Conservation (phyloP, 2,113 vertebrate genomes). For the Misgurnus mizolepis region DNA sequence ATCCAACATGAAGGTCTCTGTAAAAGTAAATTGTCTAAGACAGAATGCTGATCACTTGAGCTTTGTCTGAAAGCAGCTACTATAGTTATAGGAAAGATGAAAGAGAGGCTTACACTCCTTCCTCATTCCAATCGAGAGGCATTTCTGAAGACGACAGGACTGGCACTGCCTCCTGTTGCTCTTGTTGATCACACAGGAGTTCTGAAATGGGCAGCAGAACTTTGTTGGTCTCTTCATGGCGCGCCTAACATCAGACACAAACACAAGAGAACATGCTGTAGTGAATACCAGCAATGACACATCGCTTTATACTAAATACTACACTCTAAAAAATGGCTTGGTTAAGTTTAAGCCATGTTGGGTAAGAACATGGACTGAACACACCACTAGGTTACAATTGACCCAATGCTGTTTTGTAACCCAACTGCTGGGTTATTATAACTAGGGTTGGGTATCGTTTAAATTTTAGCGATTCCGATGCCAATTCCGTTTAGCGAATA, state of each 20-base stretch:
- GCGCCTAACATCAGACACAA: conserved; percentile 59
- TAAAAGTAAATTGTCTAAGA: not conserved
- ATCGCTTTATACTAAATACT: too few species aligned
- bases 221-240: conserved; percentile 67
- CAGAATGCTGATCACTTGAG: not conserved
- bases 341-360: too few species aligned
- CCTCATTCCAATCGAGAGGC: conserved; percentile 75
- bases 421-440: too few species aligned
- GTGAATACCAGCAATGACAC: not conserved
- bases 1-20: not conserved
- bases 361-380: too few species aligned
- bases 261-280: not conserved
- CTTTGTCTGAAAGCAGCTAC: not conserved
- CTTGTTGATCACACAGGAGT: conserved; percentile 71
- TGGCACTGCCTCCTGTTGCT: conserved; percentile 77
- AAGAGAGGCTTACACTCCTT: conserved; percentile 69
- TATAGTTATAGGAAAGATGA: not conserved
- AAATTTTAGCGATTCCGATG: too few species aligned
- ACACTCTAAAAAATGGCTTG: too few species aligned
- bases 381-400: too few species aligned
- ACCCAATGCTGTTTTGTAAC: too few species aligned
- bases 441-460: too few species aligned
- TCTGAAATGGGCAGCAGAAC: conserved; percentile 70
- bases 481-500: too few species aligned
- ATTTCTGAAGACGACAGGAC: conserved; percentile 75